Percentiles rank a stretch among this genome's conserved stretches.
These are phyloP conservation scores for Henricia sp. DNA, from an alignment of 53 echinoderm and acorn worm species.

Conservation along the genomic window DNA sequence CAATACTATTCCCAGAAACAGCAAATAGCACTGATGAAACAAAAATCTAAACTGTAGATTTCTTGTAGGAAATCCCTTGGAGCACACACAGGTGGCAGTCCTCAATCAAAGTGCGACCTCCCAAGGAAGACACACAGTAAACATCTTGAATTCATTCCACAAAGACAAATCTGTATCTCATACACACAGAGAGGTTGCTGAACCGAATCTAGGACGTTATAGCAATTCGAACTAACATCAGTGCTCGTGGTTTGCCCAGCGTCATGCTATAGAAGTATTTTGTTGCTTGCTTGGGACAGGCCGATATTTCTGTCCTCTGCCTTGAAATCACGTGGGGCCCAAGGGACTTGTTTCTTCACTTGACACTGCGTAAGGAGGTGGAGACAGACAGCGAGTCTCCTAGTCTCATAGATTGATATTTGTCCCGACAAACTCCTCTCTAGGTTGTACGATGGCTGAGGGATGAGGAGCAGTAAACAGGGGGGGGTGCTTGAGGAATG, in stretches of 20 bases:
- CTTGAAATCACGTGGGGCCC: slow-evolving; percentile 21
- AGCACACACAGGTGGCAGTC: slow-evolving; percentile 1
- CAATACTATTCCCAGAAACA: no score
- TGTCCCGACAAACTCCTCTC: background rate
- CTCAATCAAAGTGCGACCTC: background rate
- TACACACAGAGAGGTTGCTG: slow-evolving; percentile 1
- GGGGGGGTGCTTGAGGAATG: background rate
- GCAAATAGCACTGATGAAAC: no score
- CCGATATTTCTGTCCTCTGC: background rate
- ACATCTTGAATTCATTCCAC: no score
- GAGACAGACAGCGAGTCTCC: slow-evolving; percentile 57
- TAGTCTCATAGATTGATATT: slow-evolving; percentile 38
- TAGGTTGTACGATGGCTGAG: background rate
- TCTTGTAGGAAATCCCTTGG: background rate
- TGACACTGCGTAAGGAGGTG: slow-evolving; percentile 6
- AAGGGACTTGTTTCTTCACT: slow-evolving; percentile 7
- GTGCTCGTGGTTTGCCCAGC: background rate
- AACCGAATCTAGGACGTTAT: slow-evolving; percentile 12
- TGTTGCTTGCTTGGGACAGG: background rate
- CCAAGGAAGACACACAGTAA: no score
- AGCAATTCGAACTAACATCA: slow-evolving; percentile 5
- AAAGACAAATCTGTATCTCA: no score
- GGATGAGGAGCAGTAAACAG: background rate
- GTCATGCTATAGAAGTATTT: background rate
- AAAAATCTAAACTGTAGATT: background rate